Conservation (phyloP, 2,888 invertebrate species). For the Zele albiditarsus region DNA sequence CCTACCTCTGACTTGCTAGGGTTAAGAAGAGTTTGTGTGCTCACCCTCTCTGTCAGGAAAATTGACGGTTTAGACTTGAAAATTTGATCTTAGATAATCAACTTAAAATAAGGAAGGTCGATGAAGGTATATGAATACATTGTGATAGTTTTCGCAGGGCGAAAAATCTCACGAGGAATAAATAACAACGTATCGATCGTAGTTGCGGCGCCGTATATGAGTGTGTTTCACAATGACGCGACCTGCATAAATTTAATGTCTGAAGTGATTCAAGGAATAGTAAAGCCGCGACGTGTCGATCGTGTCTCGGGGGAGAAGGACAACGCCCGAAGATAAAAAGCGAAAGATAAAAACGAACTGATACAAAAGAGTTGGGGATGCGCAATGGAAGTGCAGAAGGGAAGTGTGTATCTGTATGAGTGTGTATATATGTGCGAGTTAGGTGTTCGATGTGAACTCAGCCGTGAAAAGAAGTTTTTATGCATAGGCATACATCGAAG, state of each 20-base stretch:
- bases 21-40: no score
- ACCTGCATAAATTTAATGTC: slow-evolving; percentile 28
- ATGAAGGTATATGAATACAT: no score
- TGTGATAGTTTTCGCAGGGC: neutral
- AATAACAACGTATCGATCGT: slow-evolving; percentile 21
- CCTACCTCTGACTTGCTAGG: no score
- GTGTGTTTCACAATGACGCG: slow-evolving; percentile 15
- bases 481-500: neutral
- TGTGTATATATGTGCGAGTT: neutral
- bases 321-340: slow-evolving; percentile 6
- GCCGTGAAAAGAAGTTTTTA: neutral
- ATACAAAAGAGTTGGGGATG: neutral
- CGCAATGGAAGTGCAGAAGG: neutral
- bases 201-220: neutral
- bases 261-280: slow-evolving; percentile 25
- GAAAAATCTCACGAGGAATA: neutral
- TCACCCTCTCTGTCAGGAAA: no score
- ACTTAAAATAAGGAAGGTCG: no score
- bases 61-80: no score
- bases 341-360: neutral
- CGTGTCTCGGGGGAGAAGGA: slow-evolving; percentile 24
- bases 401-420: neutral
- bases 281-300: slow-evolving; percentile 17
- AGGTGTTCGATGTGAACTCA: neutral
- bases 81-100: no score